These are phyloP conservation scores for Eupithecia pulchellata DNA, from an alignment of 2,888 invertebrate species.

Conservation along the genomic window DNA sequence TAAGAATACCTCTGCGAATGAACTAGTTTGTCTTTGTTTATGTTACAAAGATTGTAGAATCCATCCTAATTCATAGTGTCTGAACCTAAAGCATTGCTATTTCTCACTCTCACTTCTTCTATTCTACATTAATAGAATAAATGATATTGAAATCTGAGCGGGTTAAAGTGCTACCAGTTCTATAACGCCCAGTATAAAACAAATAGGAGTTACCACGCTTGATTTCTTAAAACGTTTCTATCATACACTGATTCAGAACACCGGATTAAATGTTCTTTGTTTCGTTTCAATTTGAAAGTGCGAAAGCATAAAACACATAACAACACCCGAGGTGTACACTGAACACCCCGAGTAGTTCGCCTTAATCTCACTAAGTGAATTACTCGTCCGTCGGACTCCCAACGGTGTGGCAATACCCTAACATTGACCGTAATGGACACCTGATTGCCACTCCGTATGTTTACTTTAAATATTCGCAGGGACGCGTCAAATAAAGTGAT, in stretches of 20 bases:
- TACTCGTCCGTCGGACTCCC: constrained; percentile 46
- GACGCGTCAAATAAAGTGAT: constrained; percentile 16
- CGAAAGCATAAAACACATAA: constrained; percentile 29
- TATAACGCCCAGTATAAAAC: neutral
- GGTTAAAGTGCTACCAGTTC: neutral
- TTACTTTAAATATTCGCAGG: constrained; percentile 18
- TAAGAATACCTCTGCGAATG: constrained; percentile 19
- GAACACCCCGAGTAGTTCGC: constrained; percentile 57
- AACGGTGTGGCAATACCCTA: constrained; percentile 39
- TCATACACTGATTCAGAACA: neutral
- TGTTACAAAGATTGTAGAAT: neutral
- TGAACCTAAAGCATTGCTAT: too few species aligned
- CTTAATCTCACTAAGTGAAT: constrained; percentile 76
- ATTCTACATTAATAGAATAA: too few species aligned
- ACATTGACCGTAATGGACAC: constrained; percentile 37
- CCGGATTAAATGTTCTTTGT: constrained; percentile 16
- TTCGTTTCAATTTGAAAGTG: constrained; percentile 14
- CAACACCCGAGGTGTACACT: constrained; percentile 58
- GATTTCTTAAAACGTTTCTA: neutral
- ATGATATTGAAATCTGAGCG: too few species aligned
- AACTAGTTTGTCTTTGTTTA: neutral
- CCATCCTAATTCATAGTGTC: too few species aligned
- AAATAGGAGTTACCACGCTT: neutral
- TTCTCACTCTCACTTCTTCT: too few species aligned
- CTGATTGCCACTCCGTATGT: constrained; percentile 23